Evolutionary conservation across 2,888 invertebrate genomes (phyloP), one percentile per base, ranked within the genome.

Genomic region (Eustalomyia histrio): DNA sequence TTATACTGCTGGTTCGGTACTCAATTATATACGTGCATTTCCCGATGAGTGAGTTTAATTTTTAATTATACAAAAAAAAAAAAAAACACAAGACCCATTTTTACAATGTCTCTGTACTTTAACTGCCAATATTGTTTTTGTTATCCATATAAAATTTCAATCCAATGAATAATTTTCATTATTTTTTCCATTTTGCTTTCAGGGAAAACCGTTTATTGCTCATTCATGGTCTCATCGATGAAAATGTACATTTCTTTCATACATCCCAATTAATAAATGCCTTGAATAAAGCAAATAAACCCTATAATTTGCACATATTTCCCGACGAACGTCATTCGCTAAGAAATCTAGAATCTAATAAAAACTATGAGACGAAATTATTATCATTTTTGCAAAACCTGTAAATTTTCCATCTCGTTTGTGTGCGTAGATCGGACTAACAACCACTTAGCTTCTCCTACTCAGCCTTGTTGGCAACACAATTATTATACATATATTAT

Each of bases 211-310:
- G 99, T 43, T 91, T 99, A 83, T 92, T 99, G 17, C 96, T 99
- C 50, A 97, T 99, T 85, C 99, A 99, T 90, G 99, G 99, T 1
- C 92, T 99, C 82, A 97, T 98, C 74, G 99, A 99, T 90, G 99
- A 99, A 91, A 99, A 99, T 90, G 99, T 99, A 0, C 99, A 99
- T 90, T 99, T 99, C 91, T 95, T 95, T 85, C 99, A 99, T 91
- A 98, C 98, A 14, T 97, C 96, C 86, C 95, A 96, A 84, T 92
- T 99, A 80, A 95, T 99, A 24, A 95, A 96, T 83, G 95, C 96
- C 75, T 93, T 99, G 80, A 95, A 99, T 73, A 94, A 96, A 85
- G 95, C 95, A n/a, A 98, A 98, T 82, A 99, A 99, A 91, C 99
- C 99, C 0, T 98, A 99, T 89, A 94, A 97, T 86, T 91, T 97